A percentile compares a stretch with the other conserved stretches of the same genome.
phyloP scores from a whole-genome alignment of 2,113 vertebrate species.

The Eleginops maclovinus region DNA sequence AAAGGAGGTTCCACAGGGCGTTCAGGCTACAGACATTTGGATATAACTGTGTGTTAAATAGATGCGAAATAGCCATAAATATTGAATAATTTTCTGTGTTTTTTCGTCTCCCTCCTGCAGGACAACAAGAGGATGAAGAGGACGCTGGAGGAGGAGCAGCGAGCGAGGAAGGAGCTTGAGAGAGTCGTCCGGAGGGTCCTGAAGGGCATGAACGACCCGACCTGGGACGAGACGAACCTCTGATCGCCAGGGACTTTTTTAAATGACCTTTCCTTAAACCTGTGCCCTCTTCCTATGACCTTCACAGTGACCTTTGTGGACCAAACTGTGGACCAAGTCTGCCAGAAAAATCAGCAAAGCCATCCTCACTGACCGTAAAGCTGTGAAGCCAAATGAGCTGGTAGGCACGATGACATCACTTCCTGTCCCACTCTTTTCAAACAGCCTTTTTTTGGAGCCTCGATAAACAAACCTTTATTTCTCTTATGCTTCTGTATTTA shows the following conservation, averaged over 20 bases:
- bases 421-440: conserved; percentile 8
- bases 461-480: neutral
- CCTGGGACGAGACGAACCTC: conserved; percentile 97
- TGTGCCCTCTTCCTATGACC: conserved; percentile 8
- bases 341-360: conserved; percentile 39
- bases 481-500: neutral
- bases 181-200: conserved; percentile 92
- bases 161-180: conserved; percentile 95
- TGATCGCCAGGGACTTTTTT: conserved; percentile 71
- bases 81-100: too few species aligned
- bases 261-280: conserved; percentile 7
- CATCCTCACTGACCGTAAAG: conserved; percentile 43
- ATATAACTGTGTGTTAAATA: too few species aligned
- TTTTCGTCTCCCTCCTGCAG: conserved; percentile 73
- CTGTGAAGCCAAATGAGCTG: conserved; percentile 57
- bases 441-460: conserved; percentile 4
- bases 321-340: conserved; percentile 52
- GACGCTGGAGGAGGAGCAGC: conserved; percentile 95
- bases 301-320: conserved; percentile 25
- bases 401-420: conserved; percentile 47
- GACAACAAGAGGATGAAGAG: conserved; percentile 98
- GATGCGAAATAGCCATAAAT: too few species aligned
- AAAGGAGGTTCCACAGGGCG: neutral
- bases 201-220: conserved; percentile 94
- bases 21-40: neutral